A percentile compares a stretch with the other conserved stretches of the same genome.
Conservation (phyloP, 2,888 invertebrate genomes). For the Hirudinaria manillensis region DNA sequence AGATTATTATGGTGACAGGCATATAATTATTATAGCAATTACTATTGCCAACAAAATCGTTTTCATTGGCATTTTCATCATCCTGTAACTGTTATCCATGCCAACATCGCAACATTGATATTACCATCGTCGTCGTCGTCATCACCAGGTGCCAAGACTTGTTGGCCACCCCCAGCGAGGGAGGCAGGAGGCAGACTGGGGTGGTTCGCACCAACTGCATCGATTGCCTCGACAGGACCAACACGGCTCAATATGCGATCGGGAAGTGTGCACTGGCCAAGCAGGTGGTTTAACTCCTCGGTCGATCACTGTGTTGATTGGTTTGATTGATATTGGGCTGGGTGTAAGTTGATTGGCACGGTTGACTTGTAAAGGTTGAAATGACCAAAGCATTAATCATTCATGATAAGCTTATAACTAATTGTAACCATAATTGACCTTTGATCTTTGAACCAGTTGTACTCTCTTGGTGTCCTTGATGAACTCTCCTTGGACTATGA, state of each 20-base stretch:
- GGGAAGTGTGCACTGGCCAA: constrained; percentile 76
- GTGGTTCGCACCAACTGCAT: constrained; percentile 86
- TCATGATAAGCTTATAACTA: neutral
- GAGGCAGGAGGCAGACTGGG: constrained; percentile 49
- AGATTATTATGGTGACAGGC: no score
- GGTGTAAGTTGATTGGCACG: neutral
- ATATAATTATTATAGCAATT: no score
- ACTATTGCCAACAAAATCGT: no score
- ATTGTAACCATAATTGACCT: neutral
- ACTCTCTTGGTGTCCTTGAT: constrained; percentile 78
- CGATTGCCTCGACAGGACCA: constrained; percentile 94
- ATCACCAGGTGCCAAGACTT: constrained; percentile 8
- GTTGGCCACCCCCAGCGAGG: constrained; percentile 2
- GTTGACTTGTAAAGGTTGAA: neutral
- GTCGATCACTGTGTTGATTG: neutral
- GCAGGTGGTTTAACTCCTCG: constrained; percentile 34
- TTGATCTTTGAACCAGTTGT: constrained; percentile 62
- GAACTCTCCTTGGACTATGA: constrained; percentile 72
- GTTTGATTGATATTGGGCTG: neutral
- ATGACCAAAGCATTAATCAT: neutral
- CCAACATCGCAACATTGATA: no score
- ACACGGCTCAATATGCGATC: constrained; percentile 96
- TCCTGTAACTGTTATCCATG: no score
- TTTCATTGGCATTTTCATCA: no score
- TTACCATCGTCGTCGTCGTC: neutral